Percentiles rank a stretch among this genome's conserved stretches.
Conservation (phyloP, 2,113 vertebrate genomes). For the Epinephelus moara region DNA sequence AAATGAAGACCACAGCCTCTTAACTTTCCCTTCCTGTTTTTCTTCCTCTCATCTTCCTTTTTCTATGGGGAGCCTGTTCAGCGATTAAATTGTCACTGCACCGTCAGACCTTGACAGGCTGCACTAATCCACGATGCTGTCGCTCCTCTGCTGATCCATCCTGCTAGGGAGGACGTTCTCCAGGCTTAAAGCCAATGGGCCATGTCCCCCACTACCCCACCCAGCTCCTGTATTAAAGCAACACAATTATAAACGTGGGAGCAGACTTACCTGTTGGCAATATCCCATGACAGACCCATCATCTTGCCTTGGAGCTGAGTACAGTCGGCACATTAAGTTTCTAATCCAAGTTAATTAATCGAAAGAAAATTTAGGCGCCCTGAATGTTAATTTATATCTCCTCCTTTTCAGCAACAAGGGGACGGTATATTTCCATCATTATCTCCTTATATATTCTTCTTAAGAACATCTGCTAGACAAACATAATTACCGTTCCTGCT, state of each 20-base stretch:
- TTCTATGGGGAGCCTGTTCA: conserved; percentile 66
- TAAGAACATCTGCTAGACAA: neutral
- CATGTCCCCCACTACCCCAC: conserved; percentile 59
- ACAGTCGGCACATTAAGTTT: conserved; percentile 33
- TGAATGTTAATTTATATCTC: neutral
- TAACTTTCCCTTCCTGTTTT: conserved; percentile 58
- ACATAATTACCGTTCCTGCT: neutral
- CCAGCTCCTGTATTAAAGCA: conserved; percentile 50
- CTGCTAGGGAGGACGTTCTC: conserved; percentile 64
- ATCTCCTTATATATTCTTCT: neutral
- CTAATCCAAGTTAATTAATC: conserved; percentile 7
- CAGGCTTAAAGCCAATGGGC: conserved; percentile 76
- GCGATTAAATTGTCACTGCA: conserved; percentile 84
- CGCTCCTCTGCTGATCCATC: conserved; percentile 68
- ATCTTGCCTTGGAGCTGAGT: neutral
- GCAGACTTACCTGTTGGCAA: conserved; percentile 60
- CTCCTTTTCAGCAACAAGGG: neutral
- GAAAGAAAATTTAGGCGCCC: neutral
- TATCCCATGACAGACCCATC: conserved; percentile 16
- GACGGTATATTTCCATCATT: neutral
- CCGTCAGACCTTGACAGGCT: conserved; percentile 81
- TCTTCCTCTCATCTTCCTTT: conserved; percentile 54
- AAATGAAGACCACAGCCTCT: conserved; percentile 78
- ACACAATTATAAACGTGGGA: conserved; percentile 59
- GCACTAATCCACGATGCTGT: conserved; percentile 81